These are phyloP conservation scores for Furcula furcula DNA, from an alignment of 2,888 invertebrate genomes.

Conservation along the genomic window DNA sequence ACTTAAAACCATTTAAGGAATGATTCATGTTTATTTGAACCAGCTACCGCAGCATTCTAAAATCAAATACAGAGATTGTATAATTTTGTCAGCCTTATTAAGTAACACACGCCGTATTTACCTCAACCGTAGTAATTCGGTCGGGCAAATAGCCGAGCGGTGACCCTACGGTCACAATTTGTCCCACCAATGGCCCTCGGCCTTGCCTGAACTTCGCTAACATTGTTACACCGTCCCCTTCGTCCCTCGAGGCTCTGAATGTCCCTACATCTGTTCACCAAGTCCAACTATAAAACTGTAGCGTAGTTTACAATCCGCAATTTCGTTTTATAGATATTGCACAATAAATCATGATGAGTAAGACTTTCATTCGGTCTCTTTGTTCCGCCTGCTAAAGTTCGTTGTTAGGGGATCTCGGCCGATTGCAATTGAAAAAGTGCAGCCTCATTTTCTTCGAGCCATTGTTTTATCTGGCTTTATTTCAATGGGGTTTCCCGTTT, in stretches of 20 bases:
- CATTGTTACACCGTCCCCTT: slow-evolving; percentile 67
- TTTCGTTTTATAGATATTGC: slow-evolving; percentile 67
- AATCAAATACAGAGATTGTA: slow-evolving; percentile 7
- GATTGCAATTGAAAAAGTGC: slow-evolving; percentile 57
- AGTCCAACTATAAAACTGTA: slow-evolving; percentile 63
- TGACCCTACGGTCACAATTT: slow-evolving; percentile 73
- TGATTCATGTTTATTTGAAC: background rate
- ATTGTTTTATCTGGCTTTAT: slow-evolving; percentile 44
- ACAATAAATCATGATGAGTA: slow-evolving; percentile 59
- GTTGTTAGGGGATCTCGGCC: slow-evolving; percentile 35
- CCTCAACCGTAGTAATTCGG: slow-evolving; percentile 61
- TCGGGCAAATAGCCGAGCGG: slow-evolving; percentile 59
- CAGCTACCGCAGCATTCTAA: background rate
- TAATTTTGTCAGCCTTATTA: slow-evolving; percentile 50
- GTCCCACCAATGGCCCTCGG: slow-evolving; percentile 62
- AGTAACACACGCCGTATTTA: slow-evolving; percentile 61
- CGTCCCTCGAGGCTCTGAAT: slow-evolving; percentile 65
- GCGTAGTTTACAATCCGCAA: slow-evolving; percentile 63
- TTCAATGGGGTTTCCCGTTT: slow-evolving; percentile 40
- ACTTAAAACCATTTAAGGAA: background rate
- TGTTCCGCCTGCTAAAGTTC: slow-evolving; percentile 40
- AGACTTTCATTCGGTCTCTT: slow-evolving; percentile 48
- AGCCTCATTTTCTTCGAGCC: slow-evolving; percentile 48
- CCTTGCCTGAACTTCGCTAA: slow-evolving; percentile 72
- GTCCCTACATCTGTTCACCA: slow-evolving; percentile 70